A percentile compares a stretch with the other conserved stretches of the same genome.
Conservation (phyloP, 2,797 vertebrate genomes). For the Rhinogobio ventralis region DNA sequence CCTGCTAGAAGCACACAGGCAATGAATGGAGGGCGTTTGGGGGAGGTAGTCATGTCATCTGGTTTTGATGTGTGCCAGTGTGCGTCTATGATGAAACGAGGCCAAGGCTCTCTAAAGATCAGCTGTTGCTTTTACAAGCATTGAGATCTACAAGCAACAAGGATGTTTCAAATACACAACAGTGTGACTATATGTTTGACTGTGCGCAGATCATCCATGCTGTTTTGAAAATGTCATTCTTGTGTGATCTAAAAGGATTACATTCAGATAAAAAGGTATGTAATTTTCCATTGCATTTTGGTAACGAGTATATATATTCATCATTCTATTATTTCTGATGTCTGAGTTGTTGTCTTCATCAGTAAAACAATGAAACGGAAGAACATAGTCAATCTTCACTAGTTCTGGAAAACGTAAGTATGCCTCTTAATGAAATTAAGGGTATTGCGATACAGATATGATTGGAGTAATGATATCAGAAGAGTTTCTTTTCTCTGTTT, state of each 20-base stretch:
- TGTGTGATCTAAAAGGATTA: constrained; percentile 21
- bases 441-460: background rate
- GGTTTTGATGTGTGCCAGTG: constrained; percentile 81
- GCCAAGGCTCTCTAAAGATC: constrained; percentile 61
- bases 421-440: background rate
- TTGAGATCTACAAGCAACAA: constrained; percentile 18
- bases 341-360: background rate
- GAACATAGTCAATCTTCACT: background rate
- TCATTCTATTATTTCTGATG: background rate
- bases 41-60: constrained; percentile 74
- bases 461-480: background rate
- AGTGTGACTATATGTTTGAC: background rate
- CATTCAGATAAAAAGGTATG: constrained; percentile 45
- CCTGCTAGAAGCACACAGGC: constrained; percentile 55
- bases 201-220: background rate
- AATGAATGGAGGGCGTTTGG: constrained; percentile 37
- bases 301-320: background rate
- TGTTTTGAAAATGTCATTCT: background rate
- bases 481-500: background rate
- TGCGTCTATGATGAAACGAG: constrained; percentile 63
- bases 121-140: constrained; percentile 61
- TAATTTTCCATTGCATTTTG: background rate
- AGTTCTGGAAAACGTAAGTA: background rate
- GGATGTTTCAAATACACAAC: constrained; percentile 1
- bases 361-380: background rate